Base-by-base conservation (phyloP, 1,140 invertebrate species). In the Caenorhabditis inopinata region DNA sequence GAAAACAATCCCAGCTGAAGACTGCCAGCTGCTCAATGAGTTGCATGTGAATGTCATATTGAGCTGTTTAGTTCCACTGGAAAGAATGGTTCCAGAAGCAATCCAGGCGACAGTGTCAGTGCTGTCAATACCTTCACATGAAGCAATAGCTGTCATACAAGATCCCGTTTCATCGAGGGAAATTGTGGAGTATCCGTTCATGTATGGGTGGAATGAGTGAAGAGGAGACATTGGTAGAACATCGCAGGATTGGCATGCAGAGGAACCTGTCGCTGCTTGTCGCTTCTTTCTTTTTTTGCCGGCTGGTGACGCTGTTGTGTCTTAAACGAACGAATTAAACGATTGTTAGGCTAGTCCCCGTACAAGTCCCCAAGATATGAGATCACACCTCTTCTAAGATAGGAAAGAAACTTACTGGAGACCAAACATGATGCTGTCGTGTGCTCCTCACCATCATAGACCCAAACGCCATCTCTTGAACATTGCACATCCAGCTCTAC, bases 21-120 rank as follows among this genome's bases (percentile, higher is more conserved):
- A 38, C 11, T 68, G 58, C 58, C 58, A 68, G 38, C n/a, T 32
- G 25, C 58, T 68, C n/a, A 68, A 9, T 4, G 58, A 68, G n/a
- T 68, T 68, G n/a, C 58, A 68, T 21, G 58, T 68, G 32, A 68
- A 68, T 68, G 58, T 68, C 58, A 68, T 68, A n/a, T 68, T 68
- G n/a, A 68, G n/a, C 16, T 38, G 35, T 4, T 68, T 2, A 11
- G 58, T 68, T 68, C 58, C 58, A 68, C 58, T 68, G 2, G 58
- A 68, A 11, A 68, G 58, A 38, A 68, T 68, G 2, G 58, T 68
- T 68, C 58, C 58, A 21, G 58, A 68, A 42, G 58, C 58, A 38
- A 68, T 68, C 58, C 58, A 68, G 2, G 58, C 58, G 11, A 68
- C 58, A 21, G 58, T 18, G 21, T 68, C 32, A 5, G 32, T 38